Conservation (phyloP, 1,140 invertebrate species). For the Ips nitidus region DNA sequence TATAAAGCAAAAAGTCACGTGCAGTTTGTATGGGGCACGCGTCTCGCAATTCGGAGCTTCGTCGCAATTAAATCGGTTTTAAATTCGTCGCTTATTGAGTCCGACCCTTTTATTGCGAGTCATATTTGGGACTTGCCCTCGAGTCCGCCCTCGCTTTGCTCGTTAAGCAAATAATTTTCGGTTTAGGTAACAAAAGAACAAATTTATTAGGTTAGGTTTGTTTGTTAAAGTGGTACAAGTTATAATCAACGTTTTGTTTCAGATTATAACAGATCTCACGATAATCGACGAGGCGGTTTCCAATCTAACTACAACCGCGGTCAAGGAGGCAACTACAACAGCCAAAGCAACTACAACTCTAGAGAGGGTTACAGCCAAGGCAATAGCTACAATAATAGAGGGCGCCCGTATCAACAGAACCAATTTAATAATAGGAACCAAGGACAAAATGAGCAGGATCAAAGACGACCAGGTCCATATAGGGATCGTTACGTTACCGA, state of each 20-base stretch:
- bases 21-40: no score
- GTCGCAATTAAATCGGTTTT: no score
- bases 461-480: conserved; percentile 44
- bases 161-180: no score
- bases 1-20: no score
- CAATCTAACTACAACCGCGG: conserved; percentile 3
- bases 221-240: no score
- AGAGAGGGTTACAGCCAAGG: conserved; percentile 10
- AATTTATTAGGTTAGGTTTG: no score
- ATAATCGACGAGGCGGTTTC: background rate
- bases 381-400: conserved; percentile 5
- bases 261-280: conserved; percentile 9
- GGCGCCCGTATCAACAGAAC: conserved; percentile 29
- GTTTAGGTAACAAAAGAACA: no score
- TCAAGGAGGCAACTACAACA: conserved; percentile 6
- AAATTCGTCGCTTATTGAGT: no score
- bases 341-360: conserved; percentile 18
- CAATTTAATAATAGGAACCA: conserved; percentile 24
- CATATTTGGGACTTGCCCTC: no score
- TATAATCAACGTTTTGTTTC: conserved; percentile 7
- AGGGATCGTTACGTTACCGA: conserved; percentile 41
- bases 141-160: no score
- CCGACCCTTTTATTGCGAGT: no score
- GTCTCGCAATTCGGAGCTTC: no score
- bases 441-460: conserved; percentile 17